Percentiles rank a stretch among this genome's conserved stretches.
These are phyloP conservation scores for Pediacus dermestoides DNA, from an alignment of 2,888 invertebrate species.

Conservation along the genomic window DNA sequence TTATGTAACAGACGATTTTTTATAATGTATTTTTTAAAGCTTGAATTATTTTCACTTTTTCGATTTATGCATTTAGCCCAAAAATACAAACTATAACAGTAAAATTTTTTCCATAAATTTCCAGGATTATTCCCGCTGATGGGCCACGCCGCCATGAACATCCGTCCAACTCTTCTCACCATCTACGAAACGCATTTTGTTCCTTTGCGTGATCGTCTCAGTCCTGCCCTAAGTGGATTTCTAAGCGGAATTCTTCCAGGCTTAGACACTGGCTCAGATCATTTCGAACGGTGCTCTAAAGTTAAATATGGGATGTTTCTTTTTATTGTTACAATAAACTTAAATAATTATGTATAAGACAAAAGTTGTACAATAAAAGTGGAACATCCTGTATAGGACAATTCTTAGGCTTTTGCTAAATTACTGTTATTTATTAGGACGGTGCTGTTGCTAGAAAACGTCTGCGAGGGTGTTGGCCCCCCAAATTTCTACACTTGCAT, in stretches of 20 bases:
- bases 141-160: constrained; percentile 85
- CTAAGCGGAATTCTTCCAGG: constrained; percentile 86
- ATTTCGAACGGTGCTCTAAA: constrained; percentile 67
- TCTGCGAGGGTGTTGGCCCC: constrained; percentile 72
- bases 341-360: too few relatives aligned
- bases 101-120: too few relatives aligned
- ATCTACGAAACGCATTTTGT: constrained; percentile 88
- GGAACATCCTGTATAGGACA: too few relatives aligned
- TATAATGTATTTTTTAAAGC: too few relatives aligned
- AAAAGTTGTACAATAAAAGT: too few relatives aligned
- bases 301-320: too few relatives aligned
- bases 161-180: constrained; percentile 73
- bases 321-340: too few relatives aligned
- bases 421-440: constrained; percentile 49
- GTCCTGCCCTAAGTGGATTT: constrained; percentile 82
- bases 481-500: constrained; percentile 81
- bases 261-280: constrained; percentile 79
- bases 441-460: constrained; percentile 62
- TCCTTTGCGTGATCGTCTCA: constrained; percentile 69
- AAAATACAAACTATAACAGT: too few relatives aligned
- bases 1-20: too few relatives aligned
- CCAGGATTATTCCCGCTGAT: constrained; percentile 83
- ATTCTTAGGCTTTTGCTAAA: too few relatives aligned
- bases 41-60: constrained; percentile 3
- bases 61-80: too few relatives aligned